Percentiles rank a stretch among this genome's conserved stretches.
Conservation (phyloP, 1,140 invertebrate genomes). For the Macrosteles quadrilineatus region DNA sequence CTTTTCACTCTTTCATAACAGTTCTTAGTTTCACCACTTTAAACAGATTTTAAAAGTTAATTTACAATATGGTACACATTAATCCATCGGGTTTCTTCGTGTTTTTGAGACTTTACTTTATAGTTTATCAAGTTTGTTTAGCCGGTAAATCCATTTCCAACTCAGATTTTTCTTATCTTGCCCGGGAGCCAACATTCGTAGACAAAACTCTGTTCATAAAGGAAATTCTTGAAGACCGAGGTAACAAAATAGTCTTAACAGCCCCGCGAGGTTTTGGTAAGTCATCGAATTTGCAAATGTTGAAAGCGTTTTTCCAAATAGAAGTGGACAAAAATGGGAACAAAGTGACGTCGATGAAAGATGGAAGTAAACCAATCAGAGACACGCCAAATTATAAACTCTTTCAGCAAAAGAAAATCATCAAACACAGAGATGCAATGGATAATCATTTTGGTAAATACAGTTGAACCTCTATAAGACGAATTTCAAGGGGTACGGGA, state of each 20-base stretch:
- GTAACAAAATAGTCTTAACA: not conserved
- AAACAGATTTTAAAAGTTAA: no score
- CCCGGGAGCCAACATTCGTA: constrained; percentile 9
- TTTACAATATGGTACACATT: no score
- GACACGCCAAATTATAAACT: constrained; percentile 9
- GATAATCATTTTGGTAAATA: not conserved
- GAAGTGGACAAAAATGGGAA: constrained; percentile 19
- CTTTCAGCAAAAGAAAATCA: not conserved
- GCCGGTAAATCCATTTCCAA: not conserved
- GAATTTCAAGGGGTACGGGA: no score
- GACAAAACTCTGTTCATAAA: constrained; percentile 24
- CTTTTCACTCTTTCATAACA: no score
- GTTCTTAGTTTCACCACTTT: no score
- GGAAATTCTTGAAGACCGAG: not conserved
- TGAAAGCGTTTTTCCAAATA: constrained; percentile 25
- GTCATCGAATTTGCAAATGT: constrained; percentile 10
- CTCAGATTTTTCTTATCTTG: not conserved
- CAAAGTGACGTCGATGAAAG: not conserved
- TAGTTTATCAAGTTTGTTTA: no score
- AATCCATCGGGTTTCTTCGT: no score
- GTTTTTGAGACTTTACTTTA: no score
- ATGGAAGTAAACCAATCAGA: not conserved
- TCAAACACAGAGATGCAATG: not conserved
- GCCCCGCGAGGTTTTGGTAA: constrained; percentile 5
- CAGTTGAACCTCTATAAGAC: no score